These are phyloP conservation scores for Calephelis perditalis DNA, from an alignment of 2,888 invertebrate genomes.

Conservation along the genomic window DNA sequence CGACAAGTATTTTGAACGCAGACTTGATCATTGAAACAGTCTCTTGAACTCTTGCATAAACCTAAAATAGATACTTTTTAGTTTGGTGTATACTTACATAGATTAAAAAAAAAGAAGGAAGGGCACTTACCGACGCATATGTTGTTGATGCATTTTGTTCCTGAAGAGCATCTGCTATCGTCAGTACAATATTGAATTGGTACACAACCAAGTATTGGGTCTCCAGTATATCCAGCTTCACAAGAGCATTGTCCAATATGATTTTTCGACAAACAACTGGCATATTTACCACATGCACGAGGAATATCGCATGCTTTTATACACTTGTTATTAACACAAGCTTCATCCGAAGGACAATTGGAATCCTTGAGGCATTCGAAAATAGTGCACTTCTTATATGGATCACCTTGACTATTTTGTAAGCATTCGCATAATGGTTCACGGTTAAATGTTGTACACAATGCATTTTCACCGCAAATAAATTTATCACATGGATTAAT, in stretches of 20 bases:
- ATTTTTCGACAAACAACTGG: slow-evolving; percentile 85
- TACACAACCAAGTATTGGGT: slow-evolving; percentile 91
- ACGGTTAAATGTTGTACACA: slow-evolving; percentile 84
- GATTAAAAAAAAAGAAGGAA: not conserved
- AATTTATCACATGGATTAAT: slow-evolving; percentile 84
- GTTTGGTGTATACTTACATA: slow-evolving; percentile 7
- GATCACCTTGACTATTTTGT: slow-evolving; percentile 85
- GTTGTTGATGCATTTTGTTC: slow-evolving; percentile 89
- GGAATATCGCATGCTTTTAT: slow-evolving; percentile 88
- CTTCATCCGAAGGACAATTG: slow-evolving; percentile 84
- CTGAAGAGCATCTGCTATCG: slow-evolving; percentile 89
- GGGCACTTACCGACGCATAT: slow-evolving; percentile 83
- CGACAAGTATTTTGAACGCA: slow-evolving; percentile 93
- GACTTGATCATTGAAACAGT: slow-evolving; percentile 90
- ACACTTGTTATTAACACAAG: slow-evolving; percentile 89
- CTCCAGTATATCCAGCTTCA: slow-evolving; percentile 89
- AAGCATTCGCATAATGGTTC: slow-evolving; percentile 86
- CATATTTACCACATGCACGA: slow-evolving; percentile 90
- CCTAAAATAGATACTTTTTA: slow-evolving; percentile 54
- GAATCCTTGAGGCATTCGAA: slow-evolving; percentile 88
- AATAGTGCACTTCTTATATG: slow-evolving; percentile 83
- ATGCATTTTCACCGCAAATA: slow-evolving; percentile 86
- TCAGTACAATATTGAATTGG: slow-evolving; percentile 89
- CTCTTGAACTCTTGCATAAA: slow-evolving; percentile 87
- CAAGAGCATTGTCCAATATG: slow-evolving; percentile 92